These are phyloP conservation scores for Strix aluco DNA, from an alignment of 2,113 vertebrate species.

Conservation along the genomic window DNA sequence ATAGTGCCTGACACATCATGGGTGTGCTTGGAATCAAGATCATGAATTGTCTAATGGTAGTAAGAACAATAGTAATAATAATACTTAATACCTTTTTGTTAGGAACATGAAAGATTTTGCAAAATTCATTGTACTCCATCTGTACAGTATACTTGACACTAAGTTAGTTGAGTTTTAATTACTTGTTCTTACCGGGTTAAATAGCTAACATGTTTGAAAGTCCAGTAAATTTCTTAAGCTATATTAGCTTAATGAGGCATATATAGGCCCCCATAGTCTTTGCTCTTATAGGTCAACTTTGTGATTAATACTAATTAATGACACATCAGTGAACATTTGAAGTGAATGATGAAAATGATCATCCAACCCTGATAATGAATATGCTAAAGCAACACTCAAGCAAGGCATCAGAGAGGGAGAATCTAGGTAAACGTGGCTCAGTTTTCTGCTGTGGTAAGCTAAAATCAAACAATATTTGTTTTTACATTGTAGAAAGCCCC, in stretches of 20 bases:
- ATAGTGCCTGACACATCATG: background rate
- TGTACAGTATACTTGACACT: background rate
- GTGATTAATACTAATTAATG: constrained; percentile 74
- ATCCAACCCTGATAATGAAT: constrained; percentile 21
- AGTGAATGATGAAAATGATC: constrained; percentile 61
- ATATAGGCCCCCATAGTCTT: constrained; percentile 1
- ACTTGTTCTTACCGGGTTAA: background rate
- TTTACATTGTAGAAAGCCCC: constrained; percentile 6
- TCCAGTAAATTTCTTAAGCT: constrained; percentile 45
- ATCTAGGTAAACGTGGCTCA: background rate
- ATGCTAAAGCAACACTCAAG: background rate
- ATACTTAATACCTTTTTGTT: background rate
- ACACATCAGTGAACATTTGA: constrained; percentile 52
- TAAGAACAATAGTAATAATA: background rate
- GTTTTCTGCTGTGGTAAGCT: constrained; percentile 26
- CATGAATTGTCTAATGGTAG: background rate
- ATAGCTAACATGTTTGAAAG: background rate
- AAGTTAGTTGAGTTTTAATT: background rate
- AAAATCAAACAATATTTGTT: constrained; percentile 40
- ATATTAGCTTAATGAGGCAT: constrained; percentile 59
- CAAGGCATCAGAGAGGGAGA: background rate
- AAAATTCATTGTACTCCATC: background rate
- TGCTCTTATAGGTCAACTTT: constrained; percentile 52
- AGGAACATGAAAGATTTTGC: background rate
- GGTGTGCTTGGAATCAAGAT: background rate